Percentiles rank a stretch among this genome's conserved stretches.
Conservation (phyloP, 2,113 vertebrate genomes). For the Spilogale gracilis region DNA sequence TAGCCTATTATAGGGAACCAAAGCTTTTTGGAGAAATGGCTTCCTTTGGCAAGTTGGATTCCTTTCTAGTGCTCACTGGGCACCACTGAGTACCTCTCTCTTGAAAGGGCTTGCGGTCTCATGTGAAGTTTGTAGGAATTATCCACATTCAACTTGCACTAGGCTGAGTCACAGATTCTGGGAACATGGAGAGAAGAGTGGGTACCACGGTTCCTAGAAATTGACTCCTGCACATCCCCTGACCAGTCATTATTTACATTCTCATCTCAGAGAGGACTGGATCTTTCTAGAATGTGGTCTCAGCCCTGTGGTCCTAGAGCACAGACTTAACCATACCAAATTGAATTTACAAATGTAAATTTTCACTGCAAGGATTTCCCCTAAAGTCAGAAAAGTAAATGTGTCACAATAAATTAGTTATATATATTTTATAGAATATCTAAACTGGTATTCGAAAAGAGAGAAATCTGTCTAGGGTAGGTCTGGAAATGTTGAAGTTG, state of each 20-base stretch:
- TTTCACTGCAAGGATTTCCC: not conserved
- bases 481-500: not conserved
- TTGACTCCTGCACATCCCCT: not conserved
- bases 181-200: not conserved
- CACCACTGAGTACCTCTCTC: not conserved
- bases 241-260: not conserved
- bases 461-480: not conserved
- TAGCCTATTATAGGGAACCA: not conserved
- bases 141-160: not conserved
- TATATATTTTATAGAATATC: not conserved
- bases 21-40: not conserved
- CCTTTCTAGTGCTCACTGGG: not conserved
- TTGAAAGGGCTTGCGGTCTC: not conserved
- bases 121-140: not conserved
- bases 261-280: not conserved
- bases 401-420: not conserved
- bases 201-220: not conserved
- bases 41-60: not conserved
- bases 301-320: not conserved
- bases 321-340: not conserved
- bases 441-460: not conserved
- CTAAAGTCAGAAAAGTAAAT: not conserved
- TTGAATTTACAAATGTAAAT: not conserved
- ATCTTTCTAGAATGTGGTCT: not conserved
- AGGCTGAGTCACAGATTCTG: not conserved